Evolutionary conservation across 2,113 vertebrate genomes (phyloP).

Genomic region (Cynopterus brachyotis): DNA sequence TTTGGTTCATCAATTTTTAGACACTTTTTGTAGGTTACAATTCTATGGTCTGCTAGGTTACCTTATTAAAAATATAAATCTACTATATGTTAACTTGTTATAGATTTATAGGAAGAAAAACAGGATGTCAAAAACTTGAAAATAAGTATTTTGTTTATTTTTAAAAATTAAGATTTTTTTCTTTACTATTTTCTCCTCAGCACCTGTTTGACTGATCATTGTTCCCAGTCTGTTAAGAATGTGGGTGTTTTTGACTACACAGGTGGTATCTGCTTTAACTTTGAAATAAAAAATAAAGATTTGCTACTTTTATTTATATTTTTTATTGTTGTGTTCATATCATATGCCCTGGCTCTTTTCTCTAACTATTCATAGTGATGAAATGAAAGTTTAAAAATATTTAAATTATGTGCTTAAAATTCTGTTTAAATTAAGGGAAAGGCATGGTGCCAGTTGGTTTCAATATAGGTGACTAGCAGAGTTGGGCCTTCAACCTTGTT

Average conservation of each 20-base stretch:
- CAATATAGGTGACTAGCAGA: not conserved
- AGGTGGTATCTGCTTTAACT: slow-evolving; percentile 27
- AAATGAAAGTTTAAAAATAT: not conserved
- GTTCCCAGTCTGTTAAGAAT: not conserved
- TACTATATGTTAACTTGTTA: not conserved
- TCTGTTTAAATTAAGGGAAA: not conserved
- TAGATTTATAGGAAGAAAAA: slow-evolving; percentile 4
- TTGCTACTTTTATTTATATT: not conserved
- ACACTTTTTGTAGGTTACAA: not conserved
- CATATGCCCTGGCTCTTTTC: not conserved
- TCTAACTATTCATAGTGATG: not conserved
- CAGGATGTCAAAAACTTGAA: slow-evolving; percentile 41
- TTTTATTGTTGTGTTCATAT: not conserved
- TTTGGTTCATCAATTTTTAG: not conserved
- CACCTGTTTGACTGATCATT: slow-evolving; percentile 6
- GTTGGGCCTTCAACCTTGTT: not conserved
- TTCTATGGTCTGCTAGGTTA: not conserved
- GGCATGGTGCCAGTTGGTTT: not conserved
- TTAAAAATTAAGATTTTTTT: not conserved
- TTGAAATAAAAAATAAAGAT: slow-evolving; percentile 2
- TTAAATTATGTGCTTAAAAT: not conserved
- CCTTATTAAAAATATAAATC: slow-evolving; percentile 22
- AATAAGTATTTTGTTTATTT: slow-evolving; percentile 34
- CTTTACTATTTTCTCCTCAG: slow-evolving; percentile 2
- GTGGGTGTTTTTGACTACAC: not conserved